These are phyloP conservation scores for Hyposoter didymator DNA, from an alignment of 2,888 invertebrate species.

Conservation along the genomic window DNA sequence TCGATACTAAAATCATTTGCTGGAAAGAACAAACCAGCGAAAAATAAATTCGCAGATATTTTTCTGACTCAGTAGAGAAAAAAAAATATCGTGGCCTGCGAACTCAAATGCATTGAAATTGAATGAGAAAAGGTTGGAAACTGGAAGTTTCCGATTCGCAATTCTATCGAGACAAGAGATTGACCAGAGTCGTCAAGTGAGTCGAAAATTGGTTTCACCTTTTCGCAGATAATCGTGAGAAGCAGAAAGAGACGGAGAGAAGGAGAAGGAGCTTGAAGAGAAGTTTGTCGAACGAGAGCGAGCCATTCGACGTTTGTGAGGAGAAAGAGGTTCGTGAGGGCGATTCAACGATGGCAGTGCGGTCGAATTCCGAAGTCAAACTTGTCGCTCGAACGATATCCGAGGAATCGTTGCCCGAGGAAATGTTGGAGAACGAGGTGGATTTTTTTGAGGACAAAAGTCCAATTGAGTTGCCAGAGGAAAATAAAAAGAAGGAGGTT, in stretches of 20 bases:
- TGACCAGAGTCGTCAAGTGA: slow-evolving; percentile 3
- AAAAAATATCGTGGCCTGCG: background rate
- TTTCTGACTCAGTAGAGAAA: background rate
- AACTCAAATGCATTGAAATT: slow-evolving; percentile 3
- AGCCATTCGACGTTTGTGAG: slow-evolving; percentile 78
- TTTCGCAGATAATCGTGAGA: slow-evolving; percentile 74
- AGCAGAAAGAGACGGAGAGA: slow-evolving; percentile 38
- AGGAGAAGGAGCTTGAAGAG: slow-evolving; percentile 72
- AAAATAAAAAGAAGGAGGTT: slow-evolving; percentile 33
- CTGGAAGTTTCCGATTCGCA: background rate
- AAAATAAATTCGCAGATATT: background rate
- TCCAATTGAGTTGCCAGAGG: slow-evolving; percentile 15
- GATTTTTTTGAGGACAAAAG: slow-evolving; percentile 70
- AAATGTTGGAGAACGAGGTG: slow-evolving; percentile 78
- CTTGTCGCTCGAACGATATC: slow-evolving; percentile 79
- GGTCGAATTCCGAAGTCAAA: slow-evolving; percentile 66
- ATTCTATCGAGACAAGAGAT: slow-evolving; percentile 30
- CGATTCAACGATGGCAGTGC: slow-evolving; percentile 53
- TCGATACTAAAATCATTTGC: background rate
- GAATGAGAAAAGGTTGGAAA: background rate
- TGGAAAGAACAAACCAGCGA: background rate
- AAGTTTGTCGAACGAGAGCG: slow-evolving; percentile 79
- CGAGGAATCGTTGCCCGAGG: slow-evolving; percentile 81
- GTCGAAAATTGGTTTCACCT: slow-evolving; percentile 60
- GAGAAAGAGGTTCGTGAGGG: slow-evolving; percentile 74